phyloP scores from a whole-genome alignment of 1,140 invertebrate species.

The Leptinotarsa lineolata region DNA sequence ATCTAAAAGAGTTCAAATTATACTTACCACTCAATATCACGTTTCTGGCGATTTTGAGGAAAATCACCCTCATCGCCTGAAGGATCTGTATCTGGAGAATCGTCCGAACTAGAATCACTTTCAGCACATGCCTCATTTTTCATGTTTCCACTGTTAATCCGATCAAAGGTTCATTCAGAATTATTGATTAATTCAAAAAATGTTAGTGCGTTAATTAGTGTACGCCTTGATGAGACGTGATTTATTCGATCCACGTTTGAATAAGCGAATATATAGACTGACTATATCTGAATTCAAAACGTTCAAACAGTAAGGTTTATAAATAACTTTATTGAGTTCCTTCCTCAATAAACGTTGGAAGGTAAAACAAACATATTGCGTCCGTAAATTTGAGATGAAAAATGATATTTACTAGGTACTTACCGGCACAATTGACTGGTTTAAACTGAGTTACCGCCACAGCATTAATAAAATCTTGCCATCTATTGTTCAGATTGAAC shows the following conservation, averaged over 20 bases:
- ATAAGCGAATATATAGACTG: conserved; percentile 10
- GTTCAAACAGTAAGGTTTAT: conserved; percentile 10
- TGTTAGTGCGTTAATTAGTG: neutral
- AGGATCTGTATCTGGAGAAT: conserved; percentile 16
- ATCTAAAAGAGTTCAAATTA: neutral
- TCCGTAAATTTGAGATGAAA: no score
- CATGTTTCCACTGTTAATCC: conserved; percentile 9
- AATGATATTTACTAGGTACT: neutral
- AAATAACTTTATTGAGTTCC: conserved; percentile 19
- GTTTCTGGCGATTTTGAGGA: conserved; percentile 18
- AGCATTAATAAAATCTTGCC: neutral
- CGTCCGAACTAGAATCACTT: conserved; percentile 33
- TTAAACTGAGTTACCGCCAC: neutral
- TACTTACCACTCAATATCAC: conserved; percentile 27
- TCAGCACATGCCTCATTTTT: conserved; percentile 14
- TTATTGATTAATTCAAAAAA: neutral
- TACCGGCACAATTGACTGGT: neutral
- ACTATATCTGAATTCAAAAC: conserved; percentile 11
- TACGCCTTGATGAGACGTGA: neutral
- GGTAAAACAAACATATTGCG: neutral
- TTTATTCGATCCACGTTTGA: neutral
- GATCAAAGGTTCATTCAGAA: neutral
- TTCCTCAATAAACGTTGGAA: neutral
- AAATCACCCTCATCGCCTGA: conserved; percentile 19
- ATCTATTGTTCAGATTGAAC: neutral